Evolutionary conservation across 1,140 invertebrate genomes (phyloP), one percentile per base, ranked within the genome.

Genomic region (Oncopodura yosiiana): DNA sequence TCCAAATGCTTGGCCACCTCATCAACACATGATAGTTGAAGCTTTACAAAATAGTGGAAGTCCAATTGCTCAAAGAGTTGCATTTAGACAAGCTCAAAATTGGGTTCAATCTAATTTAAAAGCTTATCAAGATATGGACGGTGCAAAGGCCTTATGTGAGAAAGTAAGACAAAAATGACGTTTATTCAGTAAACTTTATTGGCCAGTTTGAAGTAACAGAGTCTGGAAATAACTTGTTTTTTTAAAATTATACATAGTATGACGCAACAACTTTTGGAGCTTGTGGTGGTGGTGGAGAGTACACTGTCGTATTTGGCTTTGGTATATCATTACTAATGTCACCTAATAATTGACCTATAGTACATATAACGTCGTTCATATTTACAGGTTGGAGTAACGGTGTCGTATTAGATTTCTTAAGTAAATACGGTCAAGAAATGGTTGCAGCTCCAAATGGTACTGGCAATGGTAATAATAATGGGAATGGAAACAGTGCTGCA

Each of bases 361-460:
- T n/a, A n/a, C n/a, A n/a, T n/a, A n/a, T n/a, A n/a, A n/a, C n/a
- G n/a, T n/a, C n/a, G n/a, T n/a, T n/a, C n/a, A n/a, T n/a, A n/a
- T n/a, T n/a, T n/a, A n/a, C n/a, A n/a, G n/a, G n/a, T 3, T 96
- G 92, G 91, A 86, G 86, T 0, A 95, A 95, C 68, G 92, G 92
- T 2, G 82, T 91, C 0, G 77, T 84, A 14, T 68, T 93, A 24
- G 83, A 89, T 64, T 76, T 91, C 23, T 68, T 92, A 4, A 68
- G 78, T 50, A 75, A 73, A 55, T 86, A 80, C 64, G 78, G 82
- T 14, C 27, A 56, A 9, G 14, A 21, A 11, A 14, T 54, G 21
- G 41, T 36, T 16, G 37, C 37, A 8, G 9, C 37, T 12, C 8
- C n/a, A n/a, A n/a, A n/a, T n/a, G n/a, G n/a, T n/a, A n/a, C n/a